Evolutionary conservation across 2,888 invertebrate genomes (phyloP).

Genomic region (Standfussiana lucernea): DNA sequence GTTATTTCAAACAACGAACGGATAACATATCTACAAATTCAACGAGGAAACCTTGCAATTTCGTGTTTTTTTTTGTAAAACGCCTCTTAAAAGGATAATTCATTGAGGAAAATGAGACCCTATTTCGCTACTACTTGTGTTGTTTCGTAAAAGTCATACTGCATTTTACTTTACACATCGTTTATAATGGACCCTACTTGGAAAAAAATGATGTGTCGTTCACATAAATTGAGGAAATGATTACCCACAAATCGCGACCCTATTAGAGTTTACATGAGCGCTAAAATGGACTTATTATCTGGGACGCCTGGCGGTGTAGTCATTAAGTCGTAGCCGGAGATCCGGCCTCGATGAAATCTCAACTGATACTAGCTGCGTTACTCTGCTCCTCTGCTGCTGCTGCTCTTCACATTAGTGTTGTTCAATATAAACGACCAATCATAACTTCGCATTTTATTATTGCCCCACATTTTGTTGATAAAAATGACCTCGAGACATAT

Average conservation of each 20-base stretch:
- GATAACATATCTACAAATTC: too few species aligned
- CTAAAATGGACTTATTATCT: constrained; percentile 62
- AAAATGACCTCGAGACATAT: constrained; percentile 14
- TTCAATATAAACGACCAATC: constrained; percentile 14
- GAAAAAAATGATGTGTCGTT: constrained; percentile 44
- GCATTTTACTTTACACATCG: constrained; percentile 1
- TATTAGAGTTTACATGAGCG: constrained; percentile 47
- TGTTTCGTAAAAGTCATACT: background rate
- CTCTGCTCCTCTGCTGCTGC: constrained; percentile 13
- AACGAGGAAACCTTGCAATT: too few species aligned
- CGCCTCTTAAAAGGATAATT: constrained; percentile 8
- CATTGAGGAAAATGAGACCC: constrained; percentile 6
- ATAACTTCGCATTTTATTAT: constrained; percentile 20
- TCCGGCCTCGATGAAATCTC: constrained; percentile 60
- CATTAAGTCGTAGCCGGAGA: constrained; percentile 60
- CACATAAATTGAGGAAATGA: constrained; percentile 50
- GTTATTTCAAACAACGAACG: too few species aligned
- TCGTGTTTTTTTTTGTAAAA: too few species aligned
- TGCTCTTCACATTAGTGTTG: constrained; percentile 37
- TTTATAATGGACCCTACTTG: constrained; percentile 6
- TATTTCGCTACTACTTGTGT: background rate
- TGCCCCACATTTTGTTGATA: constrained; percentile 14
- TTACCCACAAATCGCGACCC: constrained; percentile 45
- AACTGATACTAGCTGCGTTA: constrained; percentile 25
- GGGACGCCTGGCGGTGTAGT: constrained; percentile 47